Evolutionary conservation across 2,113 vertebrate genomes (phyloP), one percentile per base, ranked within the genome.

Genomic region (Vulpes lagopus): DNA sequence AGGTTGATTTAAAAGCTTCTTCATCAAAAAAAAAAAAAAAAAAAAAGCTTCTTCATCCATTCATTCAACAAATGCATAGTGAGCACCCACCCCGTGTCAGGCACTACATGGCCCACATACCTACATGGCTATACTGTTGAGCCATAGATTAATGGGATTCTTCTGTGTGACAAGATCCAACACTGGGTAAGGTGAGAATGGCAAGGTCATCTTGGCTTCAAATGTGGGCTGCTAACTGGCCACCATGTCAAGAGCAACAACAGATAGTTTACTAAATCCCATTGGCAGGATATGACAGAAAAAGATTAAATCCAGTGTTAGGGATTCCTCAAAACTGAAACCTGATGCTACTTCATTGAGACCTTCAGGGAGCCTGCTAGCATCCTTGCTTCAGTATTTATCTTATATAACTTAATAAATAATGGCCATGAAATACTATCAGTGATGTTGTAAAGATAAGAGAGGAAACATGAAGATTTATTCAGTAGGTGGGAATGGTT

Each of bases 71-170:
- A 89, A 82, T 16, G 27, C 55, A 14, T 32, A 27, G 16, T 5
- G 53, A 73, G 53, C 20, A 1, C 62, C 32, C 25, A 32, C 20
- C 32, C 8, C 3, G 0, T 38, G 35, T 5, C n/a, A 6, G 64
- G 27, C 2, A 1, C 71, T 32, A 1, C 30, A 35, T 2, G 1
- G 10, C n/a, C 23, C 23, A 32, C 27, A 27, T 2, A 4, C 23
- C 71, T 53, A 5, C 1, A 5, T 5, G 4, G 32, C 0, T 14
- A 4, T 3, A 0, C 7, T 1, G 2, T 30, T 3, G 55, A 30
- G 23, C 30, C 8, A 1, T 3, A 51, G 30, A 16, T 12, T 2
- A 1, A 3, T 1, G 60, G 51, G 11, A 8, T 57, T n/a, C 83
- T 8, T 12, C 92, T 32, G 3, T 43, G 20, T 14, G 38, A 14